Base-by-base conservation (phyloP, 2,888 invertebrate genomes). In the Spodoptera picta region DNA sequence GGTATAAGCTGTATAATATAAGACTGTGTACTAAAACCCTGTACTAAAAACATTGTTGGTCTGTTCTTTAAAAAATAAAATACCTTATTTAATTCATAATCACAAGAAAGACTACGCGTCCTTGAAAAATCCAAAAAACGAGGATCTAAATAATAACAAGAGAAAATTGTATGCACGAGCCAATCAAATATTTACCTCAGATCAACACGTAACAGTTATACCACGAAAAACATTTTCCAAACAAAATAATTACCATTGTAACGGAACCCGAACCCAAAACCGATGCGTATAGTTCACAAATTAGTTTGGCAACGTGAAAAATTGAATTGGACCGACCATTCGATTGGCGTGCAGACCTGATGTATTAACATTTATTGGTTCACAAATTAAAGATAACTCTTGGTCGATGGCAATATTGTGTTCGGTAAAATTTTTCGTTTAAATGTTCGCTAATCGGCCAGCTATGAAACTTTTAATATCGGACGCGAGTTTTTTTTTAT, bases 321-420 rank as follows among this genome's bases (percentile, higher is more conserved):
- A 91, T 89, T 91, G 89, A 91, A 93, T 92, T 90, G 89, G 85
- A 90, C 81, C 79, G 79, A 82, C 83, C 77, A 81, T 83, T 77
- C 81, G 79, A 79, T 82, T 79, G 82, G 72, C 79, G 72, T 82
- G 83, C 81, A 88, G 85, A 52, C 73, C 85, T 93, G 93, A 93
- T 91, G 90, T 92, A 93, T 93, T 92, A 92, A 93, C 92, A 93
- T 93, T 93, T 93, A 93, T 94, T 93, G 93, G 90, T 91, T 93
- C 89, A 90, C 92, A 92, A 92, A 93, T 93, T 93, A 91, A 93
- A 95, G 91, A 91, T 92, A 88, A 88, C 89, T 81, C 84, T 82
- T 83, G 82, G 77, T 86, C 83, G 77, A 73, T 81, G 80, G 80
- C 84, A 85, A 85, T 90, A 91, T 87, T 87, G 83, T 80, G 77